Conservation (phyloP, 2,113 vertebrate genomes). For the Cynocephalus volans region DNA sequence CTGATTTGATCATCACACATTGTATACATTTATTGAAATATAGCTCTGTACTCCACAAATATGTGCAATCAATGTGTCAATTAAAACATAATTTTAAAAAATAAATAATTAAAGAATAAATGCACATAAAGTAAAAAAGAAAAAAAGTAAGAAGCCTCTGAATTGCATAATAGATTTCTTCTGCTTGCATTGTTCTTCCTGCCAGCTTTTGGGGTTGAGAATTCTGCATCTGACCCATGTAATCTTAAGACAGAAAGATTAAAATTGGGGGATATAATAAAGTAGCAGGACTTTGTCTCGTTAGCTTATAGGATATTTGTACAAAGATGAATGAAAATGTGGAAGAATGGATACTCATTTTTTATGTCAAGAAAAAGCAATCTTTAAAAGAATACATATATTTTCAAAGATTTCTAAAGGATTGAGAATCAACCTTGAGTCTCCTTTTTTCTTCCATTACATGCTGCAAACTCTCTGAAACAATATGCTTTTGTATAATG, state of each 20-base stretch:
- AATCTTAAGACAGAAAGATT: conserved; percentile 63
- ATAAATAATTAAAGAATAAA: no score
- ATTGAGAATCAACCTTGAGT: not conserved
- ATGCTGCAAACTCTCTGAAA: not conserved
- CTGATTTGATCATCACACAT: no score
- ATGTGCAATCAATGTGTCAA: no score
- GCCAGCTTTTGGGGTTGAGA: not conserved
- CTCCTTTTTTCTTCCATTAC: not conserved
- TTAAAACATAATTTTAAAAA: no score
- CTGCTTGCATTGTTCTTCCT: not conserved
- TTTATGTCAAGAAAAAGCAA: conserved; percentile 38
- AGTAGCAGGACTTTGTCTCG: not conserved
- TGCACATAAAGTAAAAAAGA: no score
- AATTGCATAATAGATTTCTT: conserved; percentile 66
- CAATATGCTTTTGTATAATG: no score
- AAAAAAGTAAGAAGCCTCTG: not conserved
- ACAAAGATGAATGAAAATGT: not conserved
- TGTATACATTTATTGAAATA: no score
- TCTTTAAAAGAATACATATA: conserved; percentile 35
- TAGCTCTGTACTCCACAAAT: no score
- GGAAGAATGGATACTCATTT: not conserved
- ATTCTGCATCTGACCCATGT: not conserved
- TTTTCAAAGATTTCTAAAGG: not conserved
- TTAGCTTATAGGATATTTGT: not conserved
- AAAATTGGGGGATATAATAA: not conserved